A percentile compares a stretch with the other conserved stretches of the same genome.
phyloP scores from a whole-genome alignment of 1,140 invertebrate genomes.

The Subanguina moxae region DNA sequence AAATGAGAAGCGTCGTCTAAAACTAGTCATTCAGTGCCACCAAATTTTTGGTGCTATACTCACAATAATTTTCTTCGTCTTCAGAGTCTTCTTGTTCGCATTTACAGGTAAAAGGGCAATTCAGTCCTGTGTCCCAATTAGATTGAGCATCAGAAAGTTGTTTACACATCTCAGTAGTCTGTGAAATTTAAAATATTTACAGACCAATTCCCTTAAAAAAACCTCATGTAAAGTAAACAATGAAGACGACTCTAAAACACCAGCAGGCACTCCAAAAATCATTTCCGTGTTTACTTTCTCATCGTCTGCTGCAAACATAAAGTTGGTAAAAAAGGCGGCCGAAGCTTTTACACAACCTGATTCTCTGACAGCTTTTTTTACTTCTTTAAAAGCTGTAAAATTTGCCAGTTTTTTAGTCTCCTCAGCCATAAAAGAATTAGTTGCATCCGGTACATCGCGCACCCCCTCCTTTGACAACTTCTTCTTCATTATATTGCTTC shows the following conservation, averaged over 20 bases:
- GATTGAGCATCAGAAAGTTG: conserved; percentile 2
- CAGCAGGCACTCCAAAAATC: neutral
- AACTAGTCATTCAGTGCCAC: no score
- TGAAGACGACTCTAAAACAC: neutral
- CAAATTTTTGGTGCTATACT: no score
- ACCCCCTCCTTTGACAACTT: neutral
- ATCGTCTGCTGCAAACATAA: no score
- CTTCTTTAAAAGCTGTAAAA: no score
- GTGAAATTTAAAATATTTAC: conserved; percentile 1
- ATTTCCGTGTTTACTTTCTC: no score
- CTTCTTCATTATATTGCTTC: neutral
- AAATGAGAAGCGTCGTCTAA: neutral
- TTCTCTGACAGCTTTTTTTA: no score
- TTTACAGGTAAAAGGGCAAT: conserved; percentile 5
- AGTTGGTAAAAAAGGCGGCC: no score
- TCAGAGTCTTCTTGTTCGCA: conserved; percentile 11
- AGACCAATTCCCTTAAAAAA: neutral
- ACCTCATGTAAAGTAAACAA: conserved; percentile 11
- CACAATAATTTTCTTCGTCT: conserved; percentile 1
- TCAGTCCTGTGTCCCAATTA: conserved; percentile 1
- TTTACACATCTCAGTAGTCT: conserved; percentile 1
- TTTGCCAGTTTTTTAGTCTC: no score
- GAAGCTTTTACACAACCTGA: no score
- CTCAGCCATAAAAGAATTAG: no score
- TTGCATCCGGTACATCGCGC: no score